A percentile compares a stretch with the other conserved stretches of the same genome.
Evolutionary conservation across 2,113 vertebrate genomes (phyloP).

Genomic region (Pardalotus punctatus): DNA sequence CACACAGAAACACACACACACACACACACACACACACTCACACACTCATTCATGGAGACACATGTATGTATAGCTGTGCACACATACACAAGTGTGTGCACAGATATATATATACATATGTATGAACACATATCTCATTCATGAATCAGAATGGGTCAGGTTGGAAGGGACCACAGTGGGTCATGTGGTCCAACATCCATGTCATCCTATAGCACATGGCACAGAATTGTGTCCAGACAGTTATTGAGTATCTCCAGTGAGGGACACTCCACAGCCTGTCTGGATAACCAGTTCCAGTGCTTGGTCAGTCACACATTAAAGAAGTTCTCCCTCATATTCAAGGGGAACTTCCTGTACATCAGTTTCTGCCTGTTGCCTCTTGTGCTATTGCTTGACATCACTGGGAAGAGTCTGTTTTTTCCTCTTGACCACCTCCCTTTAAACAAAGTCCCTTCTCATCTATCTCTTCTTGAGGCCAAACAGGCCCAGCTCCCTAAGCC

Average conservation of each 20-base stretch:
- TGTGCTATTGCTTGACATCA: background rate
- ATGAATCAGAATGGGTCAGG: background rate
- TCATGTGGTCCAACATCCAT: background rate
- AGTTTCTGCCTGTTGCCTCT: background rate
- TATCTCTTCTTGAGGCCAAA: background rate
- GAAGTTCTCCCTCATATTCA: background rate
- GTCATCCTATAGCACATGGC: background rate
- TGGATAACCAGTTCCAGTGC: background rate
- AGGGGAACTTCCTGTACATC: background rate
- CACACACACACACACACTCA: background rate
- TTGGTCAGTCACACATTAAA: background rate
- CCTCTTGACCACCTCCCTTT: background rate
- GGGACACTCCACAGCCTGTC: background rate
- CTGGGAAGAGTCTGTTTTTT: background rate
- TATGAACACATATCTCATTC: accelerated
- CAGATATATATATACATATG: background rate
- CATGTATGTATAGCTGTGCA: background rate
- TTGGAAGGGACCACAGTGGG: background rate
- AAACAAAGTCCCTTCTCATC: background rate
- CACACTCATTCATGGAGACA: background rate
- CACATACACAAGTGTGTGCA: background rate
- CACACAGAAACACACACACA: background rate
- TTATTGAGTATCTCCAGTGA: background rate
- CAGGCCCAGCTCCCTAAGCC: background rate
- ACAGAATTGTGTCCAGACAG: background rate